Conservation (phyloP, 2,797 vertebrate genomes). For the Phrynocephalus guinanensis region DNA sequence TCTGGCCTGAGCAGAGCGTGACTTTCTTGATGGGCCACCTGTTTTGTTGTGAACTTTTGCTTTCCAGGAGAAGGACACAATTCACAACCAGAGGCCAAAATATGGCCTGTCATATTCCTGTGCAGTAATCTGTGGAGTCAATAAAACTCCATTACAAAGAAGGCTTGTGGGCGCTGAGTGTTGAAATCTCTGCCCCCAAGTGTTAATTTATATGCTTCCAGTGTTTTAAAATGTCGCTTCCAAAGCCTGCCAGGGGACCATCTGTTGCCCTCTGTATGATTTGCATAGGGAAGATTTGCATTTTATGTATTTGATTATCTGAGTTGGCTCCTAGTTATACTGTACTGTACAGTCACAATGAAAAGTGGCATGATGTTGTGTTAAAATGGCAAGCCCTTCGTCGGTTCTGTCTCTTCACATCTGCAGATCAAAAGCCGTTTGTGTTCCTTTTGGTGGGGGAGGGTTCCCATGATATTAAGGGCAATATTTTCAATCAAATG, state of each 20-base stretch:
- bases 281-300: slow-evolving; percentile 21
- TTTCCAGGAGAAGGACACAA: neutral
- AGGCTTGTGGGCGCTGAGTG: neutral
- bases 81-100: neutral
- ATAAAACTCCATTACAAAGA: neutral
- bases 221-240: slow-evolving; percentile 49
- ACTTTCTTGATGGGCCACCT: neutral
- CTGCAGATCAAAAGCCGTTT: neutral
- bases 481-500: slow-evolving; percentile 46
- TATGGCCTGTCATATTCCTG: neutral
- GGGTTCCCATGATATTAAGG: neutral
- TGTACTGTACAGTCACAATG: neutral
- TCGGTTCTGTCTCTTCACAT: slow-evolving; percentile 19
- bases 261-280: slow-evolving; percentile 59
- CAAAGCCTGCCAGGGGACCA: slow-evolving; percentile 52
- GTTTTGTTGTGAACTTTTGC: neutral
- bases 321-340: slow-evolving; percentile 41
- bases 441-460: neutral
- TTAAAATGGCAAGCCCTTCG: neutral
- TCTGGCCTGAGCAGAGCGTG: neutral
- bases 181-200: slow-evolving; percentile 38
- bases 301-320: slow-evolving; percentile 30
- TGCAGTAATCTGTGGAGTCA: slow-evolving; percentile 15
- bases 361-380: slow-evolving; percentile 21
- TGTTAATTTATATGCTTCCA: slow-evolving; percentile 49